These are phyloP conservation scores for Sceloporus undulatus DNA, from an alignment of 2,113 vertebrate genomes.

Conservation along the genomic window DNA sequence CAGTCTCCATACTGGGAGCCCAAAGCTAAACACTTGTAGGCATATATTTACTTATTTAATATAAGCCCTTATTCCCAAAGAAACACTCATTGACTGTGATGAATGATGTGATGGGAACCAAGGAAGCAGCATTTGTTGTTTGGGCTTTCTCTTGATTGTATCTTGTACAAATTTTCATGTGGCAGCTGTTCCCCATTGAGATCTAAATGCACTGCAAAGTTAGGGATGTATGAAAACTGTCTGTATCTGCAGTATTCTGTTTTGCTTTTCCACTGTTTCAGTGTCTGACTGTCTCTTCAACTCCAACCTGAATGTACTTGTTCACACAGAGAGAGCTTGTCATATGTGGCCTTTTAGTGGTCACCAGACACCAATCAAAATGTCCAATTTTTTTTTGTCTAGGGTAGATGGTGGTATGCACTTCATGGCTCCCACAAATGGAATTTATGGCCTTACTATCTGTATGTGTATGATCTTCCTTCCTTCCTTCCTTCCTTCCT, in stretches of 20 bases:
- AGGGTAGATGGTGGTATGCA: too few species aligned
- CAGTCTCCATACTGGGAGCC: background rate
- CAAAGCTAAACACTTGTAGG: background rate
- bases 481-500: background rate
- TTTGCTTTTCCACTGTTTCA: background rate
- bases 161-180: background rate
- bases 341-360: too few species aligned
- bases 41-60: background rate
- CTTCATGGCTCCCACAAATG: background rate
- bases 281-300: background rate
- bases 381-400: too few species aligned
- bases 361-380: too few species aligned
- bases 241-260: background rate
- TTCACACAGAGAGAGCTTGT: too few species aligned
- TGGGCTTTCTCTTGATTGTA: background rate
- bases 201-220: background rate
- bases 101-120: background rate
- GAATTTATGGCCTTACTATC: background rate
- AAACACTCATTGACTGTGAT: background rate
- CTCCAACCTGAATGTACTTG: background rate
- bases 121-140: background rate
- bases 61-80: background rate
- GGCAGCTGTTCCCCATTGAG: background rate
- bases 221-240: background rate
- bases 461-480: background rate